These are phyloP conservation scores for Nesogale talazaci DNA, from an alignment of 2,113 vertebrate genomes.

Conservation along the genomic window DNA sequence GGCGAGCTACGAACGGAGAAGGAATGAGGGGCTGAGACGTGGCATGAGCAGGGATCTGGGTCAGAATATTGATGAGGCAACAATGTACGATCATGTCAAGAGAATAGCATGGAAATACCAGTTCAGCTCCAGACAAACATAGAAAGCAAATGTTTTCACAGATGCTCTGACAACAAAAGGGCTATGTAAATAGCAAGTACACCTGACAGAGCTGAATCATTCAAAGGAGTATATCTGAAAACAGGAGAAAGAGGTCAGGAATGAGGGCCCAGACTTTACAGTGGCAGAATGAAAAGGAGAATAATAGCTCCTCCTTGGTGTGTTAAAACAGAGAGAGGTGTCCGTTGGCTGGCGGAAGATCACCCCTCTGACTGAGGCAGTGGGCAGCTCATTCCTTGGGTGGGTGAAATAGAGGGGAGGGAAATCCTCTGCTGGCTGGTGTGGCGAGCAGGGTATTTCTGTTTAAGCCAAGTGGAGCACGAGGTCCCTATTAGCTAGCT, in stretches of 20 bases:
- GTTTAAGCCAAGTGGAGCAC: neutral
- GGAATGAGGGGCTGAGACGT: rapidly evolving
- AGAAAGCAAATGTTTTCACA: neutral
- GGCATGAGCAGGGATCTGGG: neutral
- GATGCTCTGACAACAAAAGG: rapidly evolving
- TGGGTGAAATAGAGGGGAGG: neutral
- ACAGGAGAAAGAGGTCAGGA: neutral
- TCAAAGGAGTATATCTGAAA: neutral
- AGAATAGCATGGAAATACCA: neutral
- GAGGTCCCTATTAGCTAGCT: neutral
- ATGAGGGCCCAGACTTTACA: neutral
- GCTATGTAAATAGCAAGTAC: neutral
- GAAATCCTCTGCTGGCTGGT: neutral
- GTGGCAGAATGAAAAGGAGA: neutral
- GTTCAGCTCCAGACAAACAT: neutral
- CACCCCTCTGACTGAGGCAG: neutral
- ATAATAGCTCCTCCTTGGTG: rapidly evolving
- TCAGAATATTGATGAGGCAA: neutral
- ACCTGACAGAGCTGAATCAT: neutral
- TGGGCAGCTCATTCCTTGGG: neutral
- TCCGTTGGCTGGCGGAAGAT: neutral
- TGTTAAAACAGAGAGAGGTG: neutral
- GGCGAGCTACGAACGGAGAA: neutral
- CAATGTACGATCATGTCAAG: rapidly evolving
- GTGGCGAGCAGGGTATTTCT: neutral